Evolutionary conservation across 2,888 invertebrate genomes (phyloP).

Genomic region (Cheilosia urbana): DNA sequence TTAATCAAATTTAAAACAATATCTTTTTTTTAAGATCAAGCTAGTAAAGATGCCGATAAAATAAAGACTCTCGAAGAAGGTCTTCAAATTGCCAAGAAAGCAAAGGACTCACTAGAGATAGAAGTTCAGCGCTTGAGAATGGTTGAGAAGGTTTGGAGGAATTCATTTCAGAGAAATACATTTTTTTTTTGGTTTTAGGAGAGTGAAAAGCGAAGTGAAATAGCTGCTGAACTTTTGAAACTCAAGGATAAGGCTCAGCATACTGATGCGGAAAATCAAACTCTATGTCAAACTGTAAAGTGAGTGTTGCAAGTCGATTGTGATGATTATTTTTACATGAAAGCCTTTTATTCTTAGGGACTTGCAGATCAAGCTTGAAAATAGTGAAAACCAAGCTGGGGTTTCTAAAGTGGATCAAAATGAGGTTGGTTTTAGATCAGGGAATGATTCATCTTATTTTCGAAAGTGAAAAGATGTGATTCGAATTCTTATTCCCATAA

Average conservation of each 20-base stretch:
- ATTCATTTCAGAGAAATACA: not conserved
- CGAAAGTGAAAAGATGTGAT: not conserved
- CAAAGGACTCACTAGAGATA: constrained; percentile 25
- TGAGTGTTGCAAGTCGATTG: not conserved
- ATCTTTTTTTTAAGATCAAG: constrained; percentile 38
- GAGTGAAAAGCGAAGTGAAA: not conserved
- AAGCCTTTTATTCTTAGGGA: constrained; percentile 8
- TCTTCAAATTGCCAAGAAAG: not conserved
- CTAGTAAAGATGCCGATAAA: constrained; percentile 15
- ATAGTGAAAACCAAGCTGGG: not conserved
- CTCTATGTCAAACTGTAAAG: constrained; percentile 23
- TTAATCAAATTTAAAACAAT: not conserved
- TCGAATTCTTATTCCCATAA: no score
- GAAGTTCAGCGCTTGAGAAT: constrained; percentile 35
- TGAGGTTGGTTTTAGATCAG: constrained; percentile 16
- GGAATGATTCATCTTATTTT: not conserved
- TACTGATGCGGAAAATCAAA: constrained; percentile 22
- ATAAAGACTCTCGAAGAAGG: constrained; percentile 10
- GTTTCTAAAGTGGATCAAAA: constrained; percentile 1
- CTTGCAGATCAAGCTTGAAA: constrained; percentile 18
- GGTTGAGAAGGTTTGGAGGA: constrained; percentile 4
- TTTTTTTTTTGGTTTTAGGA: constrained; percentile 23
- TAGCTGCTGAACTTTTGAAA: not conserved
- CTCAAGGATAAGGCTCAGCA: not conserved
- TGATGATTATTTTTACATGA: not conserved